Conservation (phyloP, 2,888 invertebrate species). For the Melieria omissa region DNA sequence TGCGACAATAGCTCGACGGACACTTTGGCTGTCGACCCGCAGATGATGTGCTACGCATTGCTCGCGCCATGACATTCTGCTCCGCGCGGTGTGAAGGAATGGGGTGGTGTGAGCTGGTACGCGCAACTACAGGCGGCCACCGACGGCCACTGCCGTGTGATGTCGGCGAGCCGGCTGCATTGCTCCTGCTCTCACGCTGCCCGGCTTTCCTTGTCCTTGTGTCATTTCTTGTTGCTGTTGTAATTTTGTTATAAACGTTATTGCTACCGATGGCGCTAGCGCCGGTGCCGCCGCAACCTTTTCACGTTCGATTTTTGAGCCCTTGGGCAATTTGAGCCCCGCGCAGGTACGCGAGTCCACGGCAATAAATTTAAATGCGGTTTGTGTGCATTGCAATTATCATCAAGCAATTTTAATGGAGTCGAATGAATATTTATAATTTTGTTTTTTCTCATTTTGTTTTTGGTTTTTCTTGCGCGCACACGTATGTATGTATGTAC, state of each 20-base stretch:
- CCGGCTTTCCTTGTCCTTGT: conserved; percentile 7
- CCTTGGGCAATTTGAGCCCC: background rate
- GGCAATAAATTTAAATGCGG: conserved; percentile 6
- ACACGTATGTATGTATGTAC: background rate
- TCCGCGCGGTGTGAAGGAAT: too few relatives aligned
- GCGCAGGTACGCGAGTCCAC: background rate
- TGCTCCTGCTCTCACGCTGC: background rate
- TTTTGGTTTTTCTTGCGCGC: background rate
- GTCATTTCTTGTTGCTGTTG: background rate
- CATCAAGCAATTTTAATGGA: conserved; percentile 1
- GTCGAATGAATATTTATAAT: background rate
- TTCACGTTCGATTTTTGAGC: background rate
- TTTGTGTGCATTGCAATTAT: background rate
- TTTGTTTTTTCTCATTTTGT: background rate
- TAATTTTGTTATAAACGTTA: background rate
- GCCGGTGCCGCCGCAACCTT: background rate
- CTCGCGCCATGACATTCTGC: too few relatives aligned
- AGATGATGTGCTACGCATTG: background rate
- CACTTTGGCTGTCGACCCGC: background rate
- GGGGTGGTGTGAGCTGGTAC: too few relatives aligned
- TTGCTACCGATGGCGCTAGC: conserved; percentile 4
- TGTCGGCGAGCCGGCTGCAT: background rate
- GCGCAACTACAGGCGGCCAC: background rate
- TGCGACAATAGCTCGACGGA: conserved; percentile 9
- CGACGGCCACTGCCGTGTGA: background rate